Conservation (phyloP, 1,140 invertebrate species). For the Pseudomyrmex concolor region DNA sequence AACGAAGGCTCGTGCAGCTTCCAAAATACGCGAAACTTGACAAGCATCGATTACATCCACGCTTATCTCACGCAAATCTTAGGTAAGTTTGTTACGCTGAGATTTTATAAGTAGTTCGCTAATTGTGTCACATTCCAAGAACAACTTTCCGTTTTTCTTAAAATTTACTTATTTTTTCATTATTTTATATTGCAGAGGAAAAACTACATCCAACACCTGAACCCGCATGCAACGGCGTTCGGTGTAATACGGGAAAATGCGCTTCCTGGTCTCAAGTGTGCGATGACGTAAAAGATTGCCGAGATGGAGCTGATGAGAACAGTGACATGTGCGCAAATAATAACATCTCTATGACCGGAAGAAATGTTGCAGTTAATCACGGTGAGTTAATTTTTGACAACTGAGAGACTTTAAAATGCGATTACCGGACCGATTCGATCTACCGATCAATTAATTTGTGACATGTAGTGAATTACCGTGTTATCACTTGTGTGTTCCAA, state of each 20-base stretch:
- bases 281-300: conserved; percentile 90
- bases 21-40: conserved; percentile 78
- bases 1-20: conserved; percentile 85
- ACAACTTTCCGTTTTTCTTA: not conserved
- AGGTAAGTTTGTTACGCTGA: conserved; percentile 73
- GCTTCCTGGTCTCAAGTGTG: conserved; percentile 88
- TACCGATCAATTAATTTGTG: not conserved
- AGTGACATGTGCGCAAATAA: conserved; percentile 82
- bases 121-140: not conserved
- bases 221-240: conserved; percentile 86
- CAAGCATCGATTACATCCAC: conserved; percentile 84
- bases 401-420: too few relatives aligned
- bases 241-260: conserved; percentile 90
- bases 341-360: conserved; percentile 65
- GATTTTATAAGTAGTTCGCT: too few relatives aligned
- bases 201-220: conserved; percentile 18
- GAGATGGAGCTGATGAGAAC: conserved; percentile 88
- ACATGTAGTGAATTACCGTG: not conserved
- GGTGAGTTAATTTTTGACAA: conserved; percentile 66
- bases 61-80: conserved; percentile 82
- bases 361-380: conserved; percentile 73
- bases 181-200: conserved; percentile 15
- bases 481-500: not conserved
- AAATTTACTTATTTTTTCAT: not conserved
- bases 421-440: too few relatives aligned